A percentile compares a stretch with the other conserved stretches of the same genome.
Evolutionary conservation across 2,888 invertebrate species (phyloP).

Genomic region (Psylliodes chrysocephalus): DNA sequence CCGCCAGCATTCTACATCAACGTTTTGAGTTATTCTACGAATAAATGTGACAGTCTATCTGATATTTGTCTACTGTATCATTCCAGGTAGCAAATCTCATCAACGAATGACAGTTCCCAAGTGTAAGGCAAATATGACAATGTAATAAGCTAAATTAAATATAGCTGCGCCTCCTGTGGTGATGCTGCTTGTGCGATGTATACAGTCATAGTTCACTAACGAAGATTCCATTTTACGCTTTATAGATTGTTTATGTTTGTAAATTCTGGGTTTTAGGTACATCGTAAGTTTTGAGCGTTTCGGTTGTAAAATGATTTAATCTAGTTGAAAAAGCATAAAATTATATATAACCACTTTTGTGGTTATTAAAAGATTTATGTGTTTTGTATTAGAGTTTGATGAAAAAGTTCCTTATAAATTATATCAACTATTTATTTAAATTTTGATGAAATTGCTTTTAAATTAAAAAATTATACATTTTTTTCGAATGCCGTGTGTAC

Average conservation of each 20-base stretch:
- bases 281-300: not conserved
- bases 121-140: constrained; percentile 60
- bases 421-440: no score
- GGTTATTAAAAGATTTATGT: no score
- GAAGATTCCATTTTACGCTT: constrained; percentile 18
- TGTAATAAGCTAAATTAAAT: constrained; percentile 62
- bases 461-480: no score
- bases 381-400: no score
- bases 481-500: no score
- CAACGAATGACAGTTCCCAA: constrained; percentile 57
- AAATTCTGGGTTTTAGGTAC: not conserved
- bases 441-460: no score
- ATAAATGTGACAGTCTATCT: constrained; percentile 8
- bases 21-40: no score
- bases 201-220: constrained; percentile 5
- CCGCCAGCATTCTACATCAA: no score
- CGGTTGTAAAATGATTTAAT: no score
- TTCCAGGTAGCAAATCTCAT: constrained; percentile 56
- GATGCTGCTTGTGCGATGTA: constrained; percentile 6
- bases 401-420: no score
- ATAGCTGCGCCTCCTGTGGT: not conserved
- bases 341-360: no score
- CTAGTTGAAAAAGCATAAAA: no score
- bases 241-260: constrained; percentile 16
- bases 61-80: constrained; percentile 42